A percentile compares a stretch with the other conserved stretches of the same genome.
Evolutionary conservation across 1,140 invertebrate species (phyloP).

Genomic region (Calycopis cecrops): DNA sequence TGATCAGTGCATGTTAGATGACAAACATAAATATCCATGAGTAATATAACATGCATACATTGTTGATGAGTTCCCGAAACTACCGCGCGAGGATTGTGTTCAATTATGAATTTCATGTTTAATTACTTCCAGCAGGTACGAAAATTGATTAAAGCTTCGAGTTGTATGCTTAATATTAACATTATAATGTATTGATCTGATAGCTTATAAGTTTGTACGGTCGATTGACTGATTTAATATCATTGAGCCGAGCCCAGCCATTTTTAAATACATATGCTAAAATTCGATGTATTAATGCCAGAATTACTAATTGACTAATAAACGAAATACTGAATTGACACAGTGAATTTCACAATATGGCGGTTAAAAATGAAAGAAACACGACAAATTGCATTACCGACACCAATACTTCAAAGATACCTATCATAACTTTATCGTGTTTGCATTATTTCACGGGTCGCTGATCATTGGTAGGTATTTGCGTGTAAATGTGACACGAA

Average conservation of each 20-base stretch:
- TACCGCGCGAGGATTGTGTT: neutral
- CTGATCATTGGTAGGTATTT: slow-evolving; percentile 40
- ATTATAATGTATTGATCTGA: no score
- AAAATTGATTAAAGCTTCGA: neutral
- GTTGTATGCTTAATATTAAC: neutral
- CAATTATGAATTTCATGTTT: neutral
- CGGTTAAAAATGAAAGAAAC: slow-evolving; percentile 11
- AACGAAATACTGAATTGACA: no score
- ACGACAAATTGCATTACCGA: slow-evolving; percentile 7
- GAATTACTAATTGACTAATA: neutral
- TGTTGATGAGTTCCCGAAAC: slow-evolving; percentile 1
- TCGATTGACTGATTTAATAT: no score
- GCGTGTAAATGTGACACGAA: slow-evolving; percentile 28
- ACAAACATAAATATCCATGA: slow-evolving; percentile 1
- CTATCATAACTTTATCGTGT: slow-evolving; percentile 66
- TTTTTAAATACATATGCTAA: no score
- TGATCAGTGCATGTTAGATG: no score
- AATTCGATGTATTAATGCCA: no score
- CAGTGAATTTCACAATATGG: no score
- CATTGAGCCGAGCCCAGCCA: no score
- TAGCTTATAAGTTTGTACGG: no score
- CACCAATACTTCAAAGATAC: slow-evolving; percentile 40
- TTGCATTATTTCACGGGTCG: slow-evolving; percentile 62
- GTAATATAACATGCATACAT: neutral
- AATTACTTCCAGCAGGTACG: neutral